Evolutionary conservation across 1,140 invertebrate genomes (phyloP).

Genomic region (Aporrectodea caliginosa): DNA sequence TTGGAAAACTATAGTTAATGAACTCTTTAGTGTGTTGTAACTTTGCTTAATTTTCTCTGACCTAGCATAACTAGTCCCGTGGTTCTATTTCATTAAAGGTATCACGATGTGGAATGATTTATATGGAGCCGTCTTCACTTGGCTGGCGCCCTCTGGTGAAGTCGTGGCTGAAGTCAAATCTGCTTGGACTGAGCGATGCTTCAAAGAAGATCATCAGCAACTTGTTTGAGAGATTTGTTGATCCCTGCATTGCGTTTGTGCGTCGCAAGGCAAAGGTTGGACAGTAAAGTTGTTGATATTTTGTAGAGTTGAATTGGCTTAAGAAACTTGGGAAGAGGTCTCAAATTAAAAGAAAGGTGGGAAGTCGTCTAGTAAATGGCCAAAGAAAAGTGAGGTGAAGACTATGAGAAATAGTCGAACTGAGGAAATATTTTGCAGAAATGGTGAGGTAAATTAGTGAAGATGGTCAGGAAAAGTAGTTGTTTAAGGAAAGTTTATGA

Average conservation of each 20-base stretch:
- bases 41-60: not conserved
- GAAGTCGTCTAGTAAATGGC: no score
- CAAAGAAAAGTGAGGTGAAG: no score
- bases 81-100: slow-evolving; percentile 69
- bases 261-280: slow-evolving; percentile 55
- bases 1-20: not conserved
- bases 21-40: not conserved
- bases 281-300: not conserved
- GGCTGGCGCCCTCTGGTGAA: slow-evolving; percentile 85
- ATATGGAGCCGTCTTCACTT: slow-evolving; percentile 81
- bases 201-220: slow-evolving; percentile 72
- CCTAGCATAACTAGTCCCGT: not conserved
- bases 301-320: no score
- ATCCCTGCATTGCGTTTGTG: slow-evolving; percentile 65
- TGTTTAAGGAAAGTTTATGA: no score
- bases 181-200: slow-evolving; percentile 65
- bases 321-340: no score
- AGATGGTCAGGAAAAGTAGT: no score
- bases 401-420: no score
- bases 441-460: no score
- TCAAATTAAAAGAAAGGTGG: no score
- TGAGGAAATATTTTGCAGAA: no score
- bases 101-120: slow-evolving; percentile 96
- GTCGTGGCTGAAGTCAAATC: slow-evolving; percentile 81
- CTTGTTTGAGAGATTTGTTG: slow-evolving; percentile 71